Conservation (phyloP, 2,113 vertebrate species). For the Hiodon alosoides region DNA sequence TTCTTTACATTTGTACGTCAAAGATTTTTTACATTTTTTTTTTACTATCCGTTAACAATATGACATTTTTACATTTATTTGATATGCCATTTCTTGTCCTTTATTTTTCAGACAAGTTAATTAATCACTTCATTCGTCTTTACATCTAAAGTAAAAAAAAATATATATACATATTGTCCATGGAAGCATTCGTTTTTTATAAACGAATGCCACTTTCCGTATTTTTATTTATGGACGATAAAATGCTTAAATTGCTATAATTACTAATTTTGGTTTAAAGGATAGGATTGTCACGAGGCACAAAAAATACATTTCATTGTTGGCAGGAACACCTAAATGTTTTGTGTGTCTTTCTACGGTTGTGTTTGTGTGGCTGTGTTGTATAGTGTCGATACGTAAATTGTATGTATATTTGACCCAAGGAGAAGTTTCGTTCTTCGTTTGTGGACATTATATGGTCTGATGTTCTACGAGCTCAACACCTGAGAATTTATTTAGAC, state of each 20-base stretch:
- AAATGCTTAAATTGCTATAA: conserved; percentile 30
- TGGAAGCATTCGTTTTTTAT: not conserved
- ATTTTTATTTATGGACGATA: not conserved
- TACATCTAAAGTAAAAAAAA: no score
- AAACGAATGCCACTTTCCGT: no score
- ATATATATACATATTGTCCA: no score
- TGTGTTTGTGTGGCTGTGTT: conserved; percentile 96
- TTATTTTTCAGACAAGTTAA: no score
- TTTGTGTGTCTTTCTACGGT: conserved; percentile 94
- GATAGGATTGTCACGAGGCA: conserved; percentile 73
- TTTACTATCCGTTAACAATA: no score
- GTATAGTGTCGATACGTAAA: conserved; percentile 98
- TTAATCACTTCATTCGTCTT: no score
- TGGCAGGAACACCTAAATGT: conserved; percentile 79
- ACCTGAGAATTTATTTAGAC: conserved; percentile 70
- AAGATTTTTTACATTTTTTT: no score
- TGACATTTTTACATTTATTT: no score
- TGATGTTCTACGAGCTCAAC: conserved; percentile 79
- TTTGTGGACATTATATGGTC: conserved; percentile 67
- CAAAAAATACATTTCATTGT: conserved; percentile 88
- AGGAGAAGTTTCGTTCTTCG: conserved; percentile 85
- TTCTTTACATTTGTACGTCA: no score
- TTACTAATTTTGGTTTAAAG: conserved; percentile 29
- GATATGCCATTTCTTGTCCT: no score
- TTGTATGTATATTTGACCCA: conserved; percentile 86